phyloP scores from a whole-genome alignment of 2,888 invertebrate genomes.

The Caenorhabditis sp. region DNA sequence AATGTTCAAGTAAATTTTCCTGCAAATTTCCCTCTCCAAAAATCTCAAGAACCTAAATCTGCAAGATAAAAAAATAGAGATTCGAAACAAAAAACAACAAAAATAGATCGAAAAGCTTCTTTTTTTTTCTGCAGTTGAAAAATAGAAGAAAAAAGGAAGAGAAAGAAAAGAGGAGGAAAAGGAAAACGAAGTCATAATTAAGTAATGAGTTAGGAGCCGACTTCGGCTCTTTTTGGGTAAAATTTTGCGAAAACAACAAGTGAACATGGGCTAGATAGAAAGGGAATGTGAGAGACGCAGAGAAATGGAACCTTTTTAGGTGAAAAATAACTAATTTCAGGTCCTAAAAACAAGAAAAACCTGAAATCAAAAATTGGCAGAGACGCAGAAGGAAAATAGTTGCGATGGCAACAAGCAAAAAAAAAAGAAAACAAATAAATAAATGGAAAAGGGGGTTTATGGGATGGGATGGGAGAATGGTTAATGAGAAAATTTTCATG shows the following conservation, averaged over 20 bases:
- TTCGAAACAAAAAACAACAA: background rate
- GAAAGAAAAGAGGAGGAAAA: slow-evolving; percentile 2
- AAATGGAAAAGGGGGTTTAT: too few species aligned
- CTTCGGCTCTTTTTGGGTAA: background rate
- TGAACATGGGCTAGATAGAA: background rate
- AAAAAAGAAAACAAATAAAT: too few species aligned
- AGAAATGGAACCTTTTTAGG: background rate
- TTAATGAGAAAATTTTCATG: too few species aligned
- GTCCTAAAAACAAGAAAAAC: background rate
- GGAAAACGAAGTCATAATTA: slow-evolving; percentile 43
- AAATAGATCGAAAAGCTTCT: background rate
- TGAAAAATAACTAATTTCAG: background rate
- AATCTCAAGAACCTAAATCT: too few species aligned
- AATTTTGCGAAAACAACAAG: background rate
- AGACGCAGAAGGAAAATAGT: background rate
- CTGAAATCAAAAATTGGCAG: background rate
- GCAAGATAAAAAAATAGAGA: background rate
- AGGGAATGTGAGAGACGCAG: background rate
- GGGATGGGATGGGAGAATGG: too few species aligned
- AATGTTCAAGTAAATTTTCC: too few species aligned
- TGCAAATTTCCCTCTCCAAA: too few species aligned
- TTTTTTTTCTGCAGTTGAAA: background rate
- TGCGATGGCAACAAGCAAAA: background rate
- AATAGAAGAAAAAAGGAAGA: background rate
- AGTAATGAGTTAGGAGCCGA: slow-evolving; percentile 31